Base-by-base conservation (phyloP, 2,113 vertebrate genomes). In the Gambusia affinis region DNA sequence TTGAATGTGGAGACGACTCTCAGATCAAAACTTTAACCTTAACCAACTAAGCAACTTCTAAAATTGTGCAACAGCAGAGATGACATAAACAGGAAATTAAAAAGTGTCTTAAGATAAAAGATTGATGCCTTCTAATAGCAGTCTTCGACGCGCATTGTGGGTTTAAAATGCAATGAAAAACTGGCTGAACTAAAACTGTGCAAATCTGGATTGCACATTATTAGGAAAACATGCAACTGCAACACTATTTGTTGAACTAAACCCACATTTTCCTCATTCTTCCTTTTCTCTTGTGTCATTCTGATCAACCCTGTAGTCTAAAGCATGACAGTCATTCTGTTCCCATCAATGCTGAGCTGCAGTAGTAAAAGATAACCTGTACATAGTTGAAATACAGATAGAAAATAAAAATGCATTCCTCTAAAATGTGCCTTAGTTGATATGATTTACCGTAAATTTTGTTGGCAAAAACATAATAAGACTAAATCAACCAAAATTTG, bases 91-190 rank as follows among this genome's bases (percentile, higher is more conserved):
- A n/a, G 33, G 5, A 57, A 31, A 51, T 14, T 15, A 60, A 64
- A 22, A 29, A 74, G 78, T 75, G 75, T 54, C 8, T 57, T 8
- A 57, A 7, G 51, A 57, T 57, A n/a, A 57, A 57, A 57, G 19
- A 24, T 57, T 10, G 8, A 57, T 7, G 24, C 24, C 51, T n/a
- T 57, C 51, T n/a, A n/a, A 10, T 57, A 57, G 10, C 10, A 11
- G 51, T 57, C 17, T 57, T 57, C 22, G 8, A 57, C 19, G n/a
- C 24, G 7, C 47, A 19, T 24, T 57, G 24, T 57, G 22, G 22
- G 22, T 19, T 19, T 47, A 47, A 37, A 37, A 47, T 17, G 44
- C 5, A 5, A 19, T 17, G 4, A 47, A 47, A 4, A 47, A 17
- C 44, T 47, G 5, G 5, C 44, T 17, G 44, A 47, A 47, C 17